A percentile compares a stretch with the other conserved stretches of the same genome.
phyloP scores from a whole-genome alignment of 2,113 vertebrate species.

The Centropus unirufus region DNA sequence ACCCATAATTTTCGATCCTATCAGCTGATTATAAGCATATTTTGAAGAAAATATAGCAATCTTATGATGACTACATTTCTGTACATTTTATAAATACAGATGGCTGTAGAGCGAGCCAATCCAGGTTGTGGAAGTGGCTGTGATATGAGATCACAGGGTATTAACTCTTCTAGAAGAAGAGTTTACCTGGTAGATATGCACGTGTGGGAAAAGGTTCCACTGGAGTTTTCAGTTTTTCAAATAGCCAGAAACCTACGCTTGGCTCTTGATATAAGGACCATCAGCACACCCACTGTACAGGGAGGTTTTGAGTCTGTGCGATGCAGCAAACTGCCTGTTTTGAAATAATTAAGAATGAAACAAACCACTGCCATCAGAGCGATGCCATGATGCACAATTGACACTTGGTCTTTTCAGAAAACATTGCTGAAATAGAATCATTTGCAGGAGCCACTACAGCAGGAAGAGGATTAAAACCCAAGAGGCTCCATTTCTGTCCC shows the following conservation, averaged over 20 bases:
- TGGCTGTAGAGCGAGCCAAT: neutral
- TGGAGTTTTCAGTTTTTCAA: neutral
- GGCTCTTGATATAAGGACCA: neutral
- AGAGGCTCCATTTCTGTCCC: neutral
- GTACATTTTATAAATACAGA: neutral
- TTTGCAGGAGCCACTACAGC: neutral
- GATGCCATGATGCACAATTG: accelerated
- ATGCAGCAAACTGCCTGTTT: neutral
- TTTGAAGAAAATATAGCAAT: neutral
- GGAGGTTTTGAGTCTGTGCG: neutral
- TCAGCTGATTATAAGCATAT: neutral
- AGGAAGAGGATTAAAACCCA: neutral
- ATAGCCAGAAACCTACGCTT: neutral
- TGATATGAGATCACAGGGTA: neutral
- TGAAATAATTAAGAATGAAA: neutral
- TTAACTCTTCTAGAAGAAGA: neutral
- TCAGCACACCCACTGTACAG: neutral
- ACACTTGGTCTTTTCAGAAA: neutral
- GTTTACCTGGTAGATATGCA: neutral
- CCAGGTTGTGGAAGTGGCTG: neutral
- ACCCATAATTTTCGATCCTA: neutral
- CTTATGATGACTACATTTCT: neutral
- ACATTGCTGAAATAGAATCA: neutral
- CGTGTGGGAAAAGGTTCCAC: neutral
- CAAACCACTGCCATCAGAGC: neutral